A percentile compares a stretch with the other conserved stretches of the same genome.
Conservation (phyloP, 2,113 vertebrate genomes). For the Python bivittatus region DNA sequence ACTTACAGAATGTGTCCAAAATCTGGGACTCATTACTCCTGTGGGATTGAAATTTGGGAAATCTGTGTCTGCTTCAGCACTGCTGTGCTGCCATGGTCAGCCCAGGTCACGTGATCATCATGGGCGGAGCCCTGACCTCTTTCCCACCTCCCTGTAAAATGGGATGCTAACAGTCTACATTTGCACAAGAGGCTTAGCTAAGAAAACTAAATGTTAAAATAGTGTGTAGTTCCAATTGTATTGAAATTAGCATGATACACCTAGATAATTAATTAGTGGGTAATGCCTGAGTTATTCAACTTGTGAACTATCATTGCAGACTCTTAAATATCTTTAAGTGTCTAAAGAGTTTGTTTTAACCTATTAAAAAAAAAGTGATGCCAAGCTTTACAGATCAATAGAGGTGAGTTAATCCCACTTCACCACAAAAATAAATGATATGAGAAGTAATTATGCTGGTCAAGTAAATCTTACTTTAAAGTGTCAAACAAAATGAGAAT, state of each 20-base stretch:
- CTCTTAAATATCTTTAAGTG: neutral
- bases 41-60: too few relatives aligned
- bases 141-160: too few relatives aligned
- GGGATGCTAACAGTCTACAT: neutral
- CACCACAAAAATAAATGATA: conserved; percentile 57
- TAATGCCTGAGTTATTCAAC: neutral
- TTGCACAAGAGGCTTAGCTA: neutral
- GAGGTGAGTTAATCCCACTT: conserved; percentile 43
- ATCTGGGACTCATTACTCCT: too few relatives aligned
- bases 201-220: neutral
- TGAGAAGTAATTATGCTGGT: conserved; percentile 54
- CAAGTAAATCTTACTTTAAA: conserved; percentile 63
- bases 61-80: too few relatives aligned
- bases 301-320: neutral
- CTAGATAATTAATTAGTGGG: neutral
- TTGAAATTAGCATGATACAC: neutral
- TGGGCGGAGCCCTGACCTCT: too few relatives aligned
- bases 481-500: conserved; percentile 54
- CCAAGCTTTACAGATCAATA: conserved; percentile 45
- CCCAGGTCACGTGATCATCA: too few relatives aligned
- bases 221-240: neutral
- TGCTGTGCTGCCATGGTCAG: too few relatives aligned
- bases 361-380: conserved; percentile 41
- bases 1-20: too few relatives aligned
- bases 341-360: conserved; percentile 1